Evolutionary conservation across 2,797 vertebrate species (phyloP), one percentile per base, ranked within the genome.

Genomic region (Periophthalmus magnuspinnatus): DNA sequence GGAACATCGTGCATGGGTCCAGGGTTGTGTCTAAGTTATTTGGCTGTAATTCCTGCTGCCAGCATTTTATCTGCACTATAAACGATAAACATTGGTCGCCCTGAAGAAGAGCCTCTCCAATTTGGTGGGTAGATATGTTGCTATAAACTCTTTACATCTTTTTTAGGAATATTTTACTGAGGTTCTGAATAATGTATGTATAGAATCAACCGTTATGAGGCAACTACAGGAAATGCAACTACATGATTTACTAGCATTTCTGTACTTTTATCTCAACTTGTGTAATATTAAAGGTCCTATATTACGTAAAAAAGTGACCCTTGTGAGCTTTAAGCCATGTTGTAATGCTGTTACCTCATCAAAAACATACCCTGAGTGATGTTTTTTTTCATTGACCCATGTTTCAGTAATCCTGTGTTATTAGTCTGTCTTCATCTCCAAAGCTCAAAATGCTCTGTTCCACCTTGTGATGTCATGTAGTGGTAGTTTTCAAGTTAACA

Each of bases 51-150:
- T 85, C 76, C 60, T 70, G 68, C 67, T 64, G 68, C 59, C 74
- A 75, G 74, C 65, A 61, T 87, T 88, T 84, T 84, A 86, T 86
- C 72, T 81, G 76, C 58, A 41, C 66, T 17, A 63, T 69, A 75
- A 85, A 81, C 32, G 75, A 78, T 79, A 76, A 76, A 81, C 75
- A 77, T 82, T 80, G 76, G 70, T 13, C 5, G n/a, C 5, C 24
- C 72, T 34, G 77, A 69, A 57, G 71, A 76, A 67, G 63, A 84
- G 56, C 56, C 52, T 65, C 59, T 77, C 64, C 76, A 66, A 82
- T 77, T 75, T 66, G 68, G 63, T 72, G 47, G 34, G 16, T 3
- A 52, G 72, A 71, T 70, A 36, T 55, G 62, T 77, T 76, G 76
- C 80, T 62, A 72, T 86, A 84, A 89, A 88, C 76, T 83, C 5